These are phyloP conservation scores for Heliothis virescens DNA, from an alignment of 1,140 invertebrate genomes.

Conservation along the genomic window DNA sequence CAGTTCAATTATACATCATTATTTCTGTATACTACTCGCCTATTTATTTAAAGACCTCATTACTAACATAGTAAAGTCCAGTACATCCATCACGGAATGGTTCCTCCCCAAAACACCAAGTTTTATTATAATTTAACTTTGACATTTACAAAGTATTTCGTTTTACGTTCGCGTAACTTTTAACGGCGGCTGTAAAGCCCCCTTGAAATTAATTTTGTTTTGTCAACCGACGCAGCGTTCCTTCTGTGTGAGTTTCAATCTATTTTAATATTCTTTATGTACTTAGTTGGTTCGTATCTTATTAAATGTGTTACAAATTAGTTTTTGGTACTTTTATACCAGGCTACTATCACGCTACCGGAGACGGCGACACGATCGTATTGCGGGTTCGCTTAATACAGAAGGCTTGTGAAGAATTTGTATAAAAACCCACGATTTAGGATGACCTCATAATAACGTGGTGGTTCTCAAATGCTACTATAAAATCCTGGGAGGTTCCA, in stretches of 20 bases:
- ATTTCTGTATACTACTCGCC: neutral
- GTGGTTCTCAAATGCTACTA: no score
- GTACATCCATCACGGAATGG: neutral
- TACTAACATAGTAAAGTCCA: neutral
- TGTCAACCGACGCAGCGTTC: neutral
- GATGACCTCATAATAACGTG: no score
- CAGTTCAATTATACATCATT: no score
- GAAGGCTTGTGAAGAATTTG: no score
- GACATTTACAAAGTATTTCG: slow-evolving; percentile 20
- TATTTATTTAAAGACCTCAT: neutral
- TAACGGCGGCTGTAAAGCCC: slow-evolving; percentile 25
- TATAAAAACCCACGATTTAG: no score
- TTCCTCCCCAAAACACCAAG: slow-evolving; percentile 26
- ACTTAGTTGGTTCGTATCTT: no score
- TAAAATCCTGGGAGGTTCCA: no score
- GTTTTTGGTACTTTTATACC: neutral
- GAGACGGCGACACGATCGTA: no score
- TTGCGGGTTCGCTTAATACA: no score
- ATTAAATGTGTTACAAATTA: no score
- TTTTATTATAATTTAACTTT: slow-evolving; percentile 40
- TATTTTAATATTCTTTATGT: neutral
- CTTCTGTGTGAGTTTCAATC: slow-evolving; percentile 1
- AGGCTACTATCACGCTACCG: no score
- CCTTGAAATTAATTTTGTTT: slow-evolving; percentile 22
- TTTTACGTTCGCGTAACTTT: slow-evolving; percentile 15